phyloP scores from a whole-genome alignment of 2,888 invertebrate genomes.

The Yponomeuta plumbellus region DNA sequence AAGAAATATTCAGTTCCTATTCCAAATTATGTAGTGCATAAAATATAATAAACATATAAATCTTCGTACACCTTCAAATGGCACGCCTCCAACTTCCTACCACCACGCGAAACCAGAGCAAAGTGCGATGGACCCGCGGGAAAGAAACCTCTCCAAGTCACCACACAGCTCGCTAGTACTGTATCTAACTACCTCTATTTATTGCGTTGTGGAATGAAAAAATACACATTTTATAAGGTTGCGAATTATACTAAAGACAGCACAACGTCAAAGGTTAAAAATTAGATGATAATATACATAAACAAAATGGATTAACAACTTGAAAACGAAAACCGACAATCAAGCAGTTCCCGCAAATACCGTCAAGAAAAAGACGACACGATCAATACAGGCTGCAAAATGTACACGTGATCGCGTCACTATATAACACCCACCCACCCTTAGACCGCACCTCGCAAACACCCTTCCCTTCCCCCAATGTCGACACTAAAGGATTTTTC shows the following conservation, averaged over 20 bases:
- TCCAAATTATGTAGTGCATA: too few relatives aligned
- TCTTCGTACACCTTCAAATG: conserved; percentile 29
- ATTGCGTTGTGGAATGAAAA: neutral
- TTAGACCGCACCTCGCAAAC: conserved; percentile 59
- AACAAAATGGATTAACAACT: conserved; percentile 13
- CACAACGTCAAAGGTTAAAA: too few relatives aligned
- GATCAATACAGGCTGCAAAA: conserved; percentile 75
- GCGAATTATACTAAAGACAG: too few relatives aligned
- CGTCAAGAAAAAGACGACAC: conserved; percentile 60
- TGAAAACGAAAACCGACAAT: conserved; percentile 28
- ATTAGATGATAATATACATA: neutral
- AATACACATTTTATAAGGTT: too few relatives aligned
- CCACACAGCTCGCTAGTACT: neutral
- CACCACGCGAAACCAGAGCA: conserved; percentile 25
- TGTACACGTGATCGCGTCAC: conserved; percentile 75
- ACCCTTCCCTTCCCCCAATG: conserved; percentile 57
- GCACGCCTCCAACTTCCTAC: conserved; percentile 42
- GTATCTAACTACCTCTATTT: neutral
- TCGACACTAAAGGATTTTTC: conserved; percentile 63
- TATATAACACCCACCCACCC: conserved; percentile 70
- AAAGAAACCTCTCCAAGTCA: conserved; percentile 13
- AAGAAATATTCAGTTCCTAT: too few relatives aligned
- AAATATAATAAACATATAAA: too few relatives aligned
- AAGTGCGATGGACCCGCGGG: conserved; percentile 18
- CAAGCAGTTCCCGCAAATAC: conserved; percentile 50